Percentiles rank a stretch among this genome's conserved stretches.
Evolutionary conservation across 1,140 invertebrate genomes (phyloP).

Genomic region (Xylocopa sonorina): DNA sequence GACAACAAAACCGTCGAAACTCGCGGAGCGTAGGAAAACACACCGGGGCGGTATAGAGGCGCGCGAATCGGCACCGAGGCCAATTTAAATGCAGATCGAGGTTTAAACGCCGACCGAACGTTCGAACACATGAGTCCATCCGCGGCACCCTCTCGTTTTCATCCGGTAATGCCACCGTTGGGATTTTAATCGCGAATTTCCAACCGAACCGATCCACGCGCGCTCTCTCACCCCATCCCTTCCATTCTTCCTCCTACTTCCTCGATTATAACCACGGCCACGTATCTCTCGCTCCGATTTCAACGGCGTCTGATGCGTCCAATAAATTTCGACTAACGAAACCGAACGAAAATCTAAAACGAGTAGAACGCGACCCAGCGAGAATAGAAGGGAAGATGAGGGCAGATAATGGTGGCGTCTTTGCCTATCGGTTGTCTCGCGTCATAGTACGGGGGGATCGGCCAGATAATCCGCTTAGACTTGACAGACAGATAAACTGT

Average conservation of each 20-base stretch:
- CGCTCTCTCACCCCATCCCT: constrained; percentile 35
- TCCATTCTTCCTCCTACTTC: background rate
- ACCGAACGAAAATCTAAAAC: too few relatives aligned
- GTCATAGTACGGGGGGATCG: constrained; percentile 57
- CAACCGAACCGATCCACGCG: constrained; percentile 44
- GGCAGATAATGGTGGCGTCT: constrained; percentile 67
- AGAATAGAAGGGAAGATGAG: constrained; percentile 45
- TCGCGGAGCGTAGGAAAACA: constrained; percentile 60
- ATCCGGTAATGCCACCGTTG: constrained; percentile 65
- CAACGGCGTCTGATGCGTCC: too few relatives aligned
- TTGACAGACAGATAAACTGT: constrained; percentile 72
- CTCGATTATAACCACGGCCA: too few relatives aligned
- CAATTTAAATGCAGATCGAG: constrained; percentile 74
- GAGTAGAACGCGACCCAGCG: background rate
- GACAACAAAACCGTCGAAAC: constrained; percentile 60
- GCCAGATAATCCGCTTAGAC: constrained; percentile 71
- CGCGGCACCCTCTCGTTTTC: constrained; percentile 42
- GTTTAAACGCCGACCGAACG: constrained; percentile 65
- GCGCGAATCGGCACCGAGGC: constrained; percentile 57
- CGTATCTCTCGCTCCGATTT: too few relatives aligned
- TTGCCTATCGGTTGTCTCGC: constrained; percentile 66
- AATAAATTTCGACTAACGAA: too few relatives aligned
- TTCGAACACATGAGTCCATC: constrained; percentile 65
- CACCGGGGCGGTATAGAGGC: constrained; percentile 32
- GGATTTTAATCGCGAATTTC: constrained; percentile 71